These are phyloP conservation scores for Zosterops borbonicus DNA, from an alignment of 2,113 vertebrate species.

Conservation along the genomic window DNA sequence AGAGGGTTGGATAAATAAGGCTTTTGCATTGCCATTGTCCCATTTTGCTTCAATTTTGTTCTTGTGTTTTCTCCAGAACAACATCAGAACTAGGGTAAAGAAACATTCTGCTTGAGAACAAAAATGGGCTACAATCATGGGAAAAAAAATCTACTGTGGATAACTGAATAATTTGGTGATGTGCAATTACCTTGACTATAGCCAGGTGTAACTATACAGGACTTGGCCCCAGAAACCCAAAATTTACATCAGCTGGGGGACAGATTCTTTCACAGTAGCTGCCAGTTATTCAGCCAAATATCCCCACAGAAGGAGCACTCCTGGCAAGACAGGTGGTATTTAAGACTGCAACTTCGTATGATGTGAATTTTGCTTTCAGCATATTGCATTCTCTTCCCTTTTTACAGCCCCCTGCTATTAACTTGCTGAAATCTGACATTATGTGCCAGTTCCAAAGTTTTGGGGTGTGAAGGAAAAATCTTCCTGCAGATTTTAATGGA, in stretches of 20 bases:
- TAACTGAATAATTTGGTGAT: background rate
- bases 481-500: background rate
- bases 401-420: background rate
- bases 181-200: background rate
- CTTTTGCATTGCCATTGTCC: background rate
- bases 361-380: background rate
- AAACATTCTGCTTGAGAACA: background rate
- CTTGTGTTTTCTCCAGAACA: background rate
- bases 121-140: background rate
- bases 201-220: background rate
- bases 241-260: background rate
- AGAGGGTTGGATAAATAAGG: background rate
- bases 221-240: background rate
- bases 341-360: background rate
- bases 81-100: background rate
- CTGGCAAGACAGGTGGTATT: background rate
- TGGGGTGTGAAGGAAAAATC: background rate
- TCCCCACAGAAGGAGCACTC: background rate
- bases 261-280: background rate
- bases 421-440: background rate
- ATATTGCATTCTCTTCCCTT: background rate
- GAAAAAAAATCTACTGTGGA: background rate
- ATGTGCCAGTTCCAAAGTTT: background rate
- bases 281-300: background rate
- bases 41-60: background rate